Evolutionary conservation across 2,113 vertebrate genomes (phyloP).

Genomic region (Mesoclemmys tuberculata): DNA sequence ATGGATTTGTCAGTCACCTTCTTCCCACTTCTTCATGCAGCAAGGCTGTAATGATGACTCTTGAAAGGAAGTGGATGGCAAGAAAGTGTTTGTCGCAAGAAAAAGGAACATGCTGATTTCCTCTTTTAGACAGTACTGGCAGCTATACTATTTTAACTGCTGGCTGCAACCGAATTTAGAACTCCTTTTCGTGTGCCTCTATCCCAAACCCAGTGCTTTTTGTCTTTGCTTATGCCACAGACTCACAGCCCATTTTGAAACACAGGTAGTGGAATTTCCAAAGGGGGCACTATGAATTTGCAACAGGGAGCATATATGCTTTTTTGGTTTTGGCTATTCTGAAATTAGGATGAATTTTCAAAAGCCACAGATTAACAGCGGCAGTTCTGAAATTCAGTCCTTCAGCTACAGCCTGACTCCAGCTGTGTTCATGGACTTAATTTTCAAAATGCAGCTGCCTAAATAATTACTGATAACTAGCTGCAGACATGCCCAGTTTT

Average conservation of each 20-base stretch:
- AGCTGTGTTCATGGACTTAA: neutral
- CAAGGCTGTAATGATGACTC: fast-evolving
- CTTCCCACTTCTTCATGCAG: neutral
- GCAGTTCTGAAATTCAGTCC: slow-evolving; percentile 5
- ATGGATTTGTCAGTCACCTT: neutral
- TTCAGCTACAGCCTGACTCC: neutral
- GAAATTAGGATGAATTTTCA: neutral
- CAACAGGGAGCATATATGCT: neutral
- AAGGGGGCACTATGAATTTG: fast-evolving
- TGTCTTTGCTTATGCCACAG: neutral
- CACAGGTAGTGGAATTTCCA: fast-evolving
- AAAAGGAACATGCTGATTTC: neutral
- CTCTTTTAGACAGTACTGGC: neutral
- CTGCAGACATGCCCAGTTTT: neutral
- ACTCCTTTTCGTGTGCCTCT: neutral
- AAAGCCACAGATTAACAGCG: neutral
- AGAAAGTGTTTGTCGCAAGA: neutral
- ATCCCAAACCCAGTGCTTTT: neutral
- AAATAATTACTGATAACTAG: slow-evolving; percentile 48
- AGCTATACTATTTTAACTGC: neutral
- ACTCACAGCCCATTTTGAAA: neutral
- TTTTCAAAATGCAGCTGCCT: slow-evolving; percentile 16
- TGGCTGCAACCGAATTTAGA: neutral
- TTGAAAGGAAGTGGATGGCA: fast-evolving
- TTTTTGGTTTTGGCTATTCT: neutral